Evolutionary conservation across 2,113 vertebrate genomes (phyloP).

Genomic region (Pipra filicauda): DNA sequence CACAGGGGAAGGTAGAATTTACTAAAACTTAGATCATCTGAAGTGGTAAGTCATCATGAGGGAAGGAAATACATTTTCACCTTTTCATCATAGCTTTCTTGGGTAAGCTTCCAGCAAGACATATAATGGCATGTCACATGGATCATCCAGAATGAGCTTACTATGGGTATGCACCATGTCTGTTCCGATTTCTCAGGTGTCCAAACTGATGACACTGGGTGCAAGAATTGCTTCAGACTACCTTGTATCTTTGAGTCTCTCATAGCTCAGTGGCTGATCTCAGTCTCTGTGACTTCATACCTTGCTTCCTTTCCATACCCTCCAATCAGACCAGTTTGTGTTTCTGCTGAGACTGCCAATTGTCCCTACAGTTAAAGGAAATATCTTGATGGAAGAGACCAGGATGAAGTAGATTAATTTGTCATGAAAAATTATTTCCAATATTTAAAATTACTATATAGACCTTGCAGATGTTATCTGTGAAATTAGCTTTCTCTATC

Average conservation of each 20-base stretch:
- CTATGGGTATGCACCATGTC: background rate
- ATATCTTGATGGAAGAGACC: background rate
- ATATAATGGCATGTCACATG: background rate
- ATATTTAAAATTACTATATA: constrained; percentile 9
- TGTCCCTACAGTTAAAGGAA: background rate
- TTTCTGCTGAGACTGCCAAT: background rate
- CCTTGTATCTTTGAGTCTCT: background rate
- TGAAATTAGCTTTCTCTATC: constrained; percentile 41
- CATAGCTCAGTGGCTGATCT: background rate
- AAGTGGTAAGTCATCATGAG: background rate
- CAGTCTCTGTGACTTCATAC: background rate
- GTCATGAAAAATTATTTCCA: constrained; percentile 25
- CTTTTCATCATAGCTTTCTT: background rate
- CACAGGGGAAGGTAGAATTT: background rate
- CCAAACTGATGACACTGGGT: background rate
- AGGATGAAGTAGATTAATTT: background rate
- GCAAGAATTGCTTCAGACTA: background rate
- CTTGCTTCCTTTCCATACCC: background rate
- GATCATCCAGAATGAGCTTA: background rate
- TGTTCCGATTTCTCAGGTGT: background rate
- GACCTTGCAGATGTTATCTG: constrained; percentile 40
- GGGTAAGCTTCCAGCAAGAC: background rate
- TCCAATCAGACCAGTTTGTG: background rate
- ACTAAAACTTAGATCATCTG: background rate
- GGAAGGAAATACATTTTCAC: background rate